A percentile compares a stretch with the other conserved stretches of the same genome.
Evolutionary conservation across 1,140 invertebrate genomes (phyloP).

Genomic region (Gonatopus flavifemur): DNA sequence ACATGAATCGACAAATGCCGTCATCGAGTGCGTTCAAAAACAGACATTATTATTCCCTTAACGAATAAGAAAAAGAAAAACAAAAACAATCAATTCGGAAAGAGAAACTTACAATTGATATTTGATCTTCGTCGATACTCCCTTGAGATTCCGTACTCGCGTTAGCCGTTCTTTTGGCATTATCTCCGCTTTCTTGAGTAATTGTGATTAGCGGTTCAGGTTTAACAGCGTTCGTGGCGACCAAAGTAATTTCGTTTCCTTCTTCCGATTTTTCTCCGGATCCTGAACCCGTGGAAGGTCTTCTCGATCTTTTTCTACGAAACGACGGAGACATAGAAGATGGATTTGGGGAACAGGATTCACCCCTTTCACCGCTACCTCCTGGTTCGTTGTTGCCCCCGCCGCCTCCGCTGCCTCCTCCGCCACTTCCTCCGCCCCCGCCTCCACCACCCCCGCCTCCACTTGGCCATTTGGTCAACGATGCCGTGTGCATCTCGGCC

Average conservation of each 20-base stretch:
- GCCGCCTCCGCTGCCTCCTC: constrained; percentile 23
- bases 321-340: constrained; percentile 50
- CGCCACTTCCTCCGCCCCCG: constrained; percentile 46
- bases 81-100: constrained; percentile 4
- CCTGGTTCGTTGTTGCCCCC: not conserved
- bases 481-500: constrained; percentile 78
- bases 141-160: constrained; percentile 55
- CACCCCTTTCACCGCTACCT: constrained; percentile 38
- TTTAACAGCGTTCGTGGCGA: constrained; percentile 58
- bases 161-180: constrained; percentile 43
- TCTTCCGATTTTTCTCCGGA: constrained; percentile 63
- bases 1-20: too few species aligned
- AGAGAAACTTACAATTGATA: constrained; percentile 52
- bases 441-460: constrained; percentile 46
- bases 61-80: constrained; percentile 1
- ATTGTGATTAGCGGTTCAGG: constrained; percentile 53
- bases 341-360: constrained; percentile 50
- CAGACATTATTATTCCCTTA: not conserved
- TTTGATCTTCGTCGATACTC: constrained; percentile 57
- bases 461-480: constrained; percentile 67
- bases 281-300: constrained; percentile 71
- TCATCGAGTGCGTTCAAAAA: too few species aligned
- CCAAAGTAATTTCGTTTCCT: constrained; percentile 55
- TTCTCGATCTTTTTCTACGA: constrained; percentile 67
- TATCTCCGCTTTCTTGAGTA: constrained; percentile 43